These are phyloP conservation scores for Piscicola geometra DNA, from an alignment of 2,888 invertebrate species.

Conservation along the genomic window DNA sequence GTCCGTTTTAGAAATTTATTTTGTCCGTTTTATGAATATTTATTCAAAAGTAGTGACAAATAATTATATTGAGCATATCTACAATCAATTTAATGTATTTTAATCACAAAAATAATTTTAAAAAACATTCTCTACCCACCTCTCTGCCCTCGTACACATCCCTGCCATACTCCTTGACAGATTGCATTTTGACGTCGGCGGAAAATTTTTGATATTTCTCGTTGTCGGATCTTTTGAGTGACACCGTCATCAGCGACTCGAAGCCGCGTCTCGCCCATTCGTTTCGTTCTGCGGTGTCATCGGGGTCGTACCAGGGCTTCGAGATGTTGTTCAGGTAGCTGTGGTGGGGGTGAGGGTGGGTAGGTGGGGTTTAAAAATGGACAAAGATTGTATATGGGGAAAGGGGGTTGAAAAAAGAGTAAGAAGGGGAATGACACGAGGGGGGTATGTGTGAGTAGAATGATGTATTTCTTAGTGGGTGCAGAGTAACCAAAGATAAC, in stretches of 20 bases:
- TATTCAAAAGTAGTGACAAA: too few species aligned
- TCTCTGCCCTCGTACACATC: slow-evolving; percentile 53
- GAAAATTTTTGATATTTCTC: slow-evolving; percentile 50
- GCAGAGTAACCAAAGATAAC: neutral
- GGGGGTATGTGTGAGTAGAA: too few species aligned
- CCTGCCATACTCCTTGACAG: slow-evolving; percentile 48
- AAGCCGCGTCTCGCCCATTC: slow-evolving; percentile 59
- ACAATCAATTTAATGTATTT: too few species aligned
- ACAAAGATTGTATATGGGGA: too few species aligned
- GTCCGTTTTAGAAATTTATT: too few species aligned
- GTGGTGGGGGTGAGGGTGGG: neutral
- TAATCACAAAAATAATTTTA: neutral
- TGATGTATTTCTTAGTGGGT: too few species aligned
- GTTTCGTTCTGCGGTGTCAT: slow-evolving; percentile 76
- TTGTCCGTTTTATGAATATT: too few species aligned
- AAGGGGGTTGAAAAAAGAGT: too few species aligned
- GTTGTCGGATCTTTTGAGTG: slow-evolving; percentile 52
- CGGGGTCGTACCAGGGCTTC: slow-evolving; percentile 77
- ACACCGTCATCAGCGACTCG: slow-evolving; percentile 53
- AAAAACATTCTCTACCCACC: slow-evolving; percentile 42
- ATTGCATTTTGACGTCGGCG: slow-evolving; percentile 50
- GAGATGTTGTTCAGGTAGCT: slow-evolving; percentile 20
- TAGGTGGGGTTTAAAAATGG: too few species aligned
- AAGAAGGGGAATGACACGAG: too few species aligned
- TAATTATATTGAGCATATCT: too few species aligned